A percentile compares a stretch with the other conserved stretches of the same genome.
Conservation (phyloP, 2,888 invertebrate species). For the Pammene fasciana region DNA sequence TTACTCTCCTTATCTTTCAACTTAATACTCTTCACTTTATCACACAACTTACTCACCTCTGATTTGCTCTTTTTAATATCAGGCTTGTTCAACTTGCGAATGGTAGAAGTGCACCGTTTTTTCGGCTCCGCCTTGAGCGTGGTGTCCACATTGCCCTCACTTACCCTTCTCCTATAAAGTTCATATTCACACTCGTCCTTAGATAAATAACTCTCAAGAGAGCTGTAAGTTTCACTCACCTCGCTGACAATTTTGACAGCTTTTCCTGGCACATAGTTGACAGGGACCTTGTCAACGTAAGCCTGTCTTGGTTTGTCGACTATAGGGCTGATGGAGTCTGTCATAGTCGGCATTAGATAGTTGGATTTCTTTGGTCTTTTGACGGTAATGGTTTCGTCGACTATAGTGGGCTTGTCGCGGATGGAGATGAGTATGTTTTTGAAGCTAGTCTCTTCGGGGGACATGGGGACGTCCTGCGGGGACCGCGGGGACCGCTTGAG, state of each 20-base stretch:
- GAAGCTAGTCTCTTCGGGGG: conserved; percentile 73
- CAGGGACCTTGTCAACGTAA: conserved; percentile 69
- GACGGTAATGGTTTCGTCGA: conserved; percentile 70
- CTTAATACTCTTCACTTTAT: conserved; percentile 75
- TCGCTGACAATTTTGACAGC: conserved; percentile 88
- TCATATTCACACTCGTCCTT: conserved; percentile 72
- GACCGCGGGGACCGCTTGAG: conserved; percentile 72
- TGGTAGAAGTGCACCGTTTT: conserved; percentile 73
- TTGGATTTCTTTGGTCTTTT: conserved; percentile 68
- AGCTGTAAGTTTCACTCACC: conserved; percentile 74
- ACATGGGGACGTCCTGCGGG: conserved; percentile 79
- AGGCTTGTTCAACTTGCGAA: conserved; percentile 69
- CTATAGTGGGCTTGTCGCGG: conserved; percentile 67
- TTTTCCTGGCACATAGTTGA: conserved; percentile 85
- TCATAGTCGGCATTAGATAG: conserved; percentile 66
- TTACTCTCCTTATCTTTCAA: conserved; percentile 65
- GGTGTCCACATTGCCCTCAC: conserved; percentile 70
- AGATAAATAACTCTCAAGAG: conserved; percentile 83
- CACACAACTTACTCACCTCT: conserved; percentile 80
- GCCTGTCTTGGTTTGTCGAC: conserved; percentile 73
- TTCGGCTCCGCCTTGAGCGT: conserved; percentile 53
- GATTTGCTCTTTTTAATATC: conserved; percentile 77
- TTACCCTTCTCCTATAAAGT: conserved; percentile 66
- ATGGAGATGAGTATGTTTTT: conserved; percentile 77
- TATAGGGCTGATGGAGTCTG: conserved; percentile 68